Conservation (phyloP, 1,140 invertebrate genomes). For the Adoxophyes honmai region DNA sequence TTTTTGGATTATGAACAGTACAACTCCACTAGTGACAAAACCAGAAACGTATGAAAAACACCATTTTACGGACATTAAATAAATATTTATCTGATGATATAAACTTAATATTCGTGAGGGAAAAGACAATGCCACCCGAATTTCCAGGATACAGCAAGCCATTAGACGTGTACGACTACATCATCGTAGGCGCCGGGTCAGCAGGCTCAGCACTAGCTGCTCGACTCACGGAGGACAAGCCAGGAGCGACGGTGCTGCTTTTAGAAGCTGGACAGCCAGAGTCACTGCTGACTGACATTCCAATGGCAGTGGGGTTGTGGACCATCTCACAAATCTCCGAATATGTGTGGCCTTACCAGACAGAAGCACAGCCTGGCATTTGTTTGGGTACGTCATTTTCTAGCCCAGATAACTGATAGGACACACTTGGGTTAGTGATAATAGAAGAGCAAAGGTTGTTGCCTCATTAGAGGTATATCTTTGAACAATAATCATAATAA, state of each 20-base stretch:
- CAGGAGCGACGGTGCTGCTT: slow-evolving; percentile 86
- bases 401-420: too few species aligned
- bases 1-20: too few species aligned
- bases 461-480: too few species aligned
- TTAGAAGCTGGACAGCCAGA: slow-evolving; percentile 91
- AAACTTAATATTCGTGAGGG: too few species aligned
- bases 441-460: too few species aligned
- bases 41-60: too few species aligned
- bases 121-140: too few species aligned
- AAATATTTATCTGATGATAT: too few species aligned
- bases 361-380: slow-evolving; percentile 79
- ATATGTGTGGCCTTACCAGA: slow-evolving; percentile 94
- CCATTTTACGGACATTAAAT: too few species aligned
- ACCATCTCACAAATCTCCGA: slow-evolving; percentile 87
- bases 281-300: slow-evolving; percentile 86
- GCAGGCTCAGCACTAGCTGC: slow-evolving; percentile 94
- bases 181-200: slow-evolving; percentile 91
- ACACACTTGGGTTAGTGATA: too few species aligned
- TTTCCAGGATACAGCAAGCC: slow-evolving; percentile 41
- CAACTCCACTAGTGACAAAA: too few species aligned
- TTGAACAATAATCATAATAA: too few species aligned
- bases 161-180: slow-evolving; percentile 85
- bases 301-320: slow-evolving; percentile 83
- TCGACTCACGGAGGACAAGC: slow-evolving; percentile 85
- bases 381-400: slow-evolving; percentile 61